These are phyloP conservation scores for Caenorhabditis inopinata DNA, from an alignment of 1,140 invertebrate genomes.

Conservation along the genomic window DNA sequence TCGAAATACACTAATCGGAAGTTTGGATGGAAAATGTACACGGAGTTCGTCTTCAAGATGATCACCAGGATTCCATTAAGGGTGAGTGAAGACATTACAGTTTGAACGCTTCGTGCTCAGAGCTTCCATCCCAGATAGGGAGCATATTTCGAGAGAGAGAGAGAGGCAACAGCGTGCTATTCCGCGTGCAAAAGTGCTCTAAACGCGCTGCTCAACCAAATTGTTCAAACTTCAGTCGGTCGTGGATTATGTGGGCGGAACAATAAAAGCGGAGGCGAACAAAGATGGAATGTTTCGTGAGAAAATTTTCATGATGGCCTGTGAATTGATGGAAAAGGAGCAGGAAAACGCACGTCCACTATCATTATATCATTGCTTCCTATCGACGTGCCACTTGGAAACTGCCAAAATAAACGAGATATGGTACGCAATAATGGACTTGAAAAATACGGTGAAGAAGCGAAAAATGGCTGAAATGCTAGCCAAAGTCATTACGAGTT, in stretches of 20 bases:
- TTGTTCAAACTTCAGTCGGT: neutral
- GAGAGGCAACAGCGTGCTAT: no score
- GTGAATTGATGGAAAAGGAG: neutral
- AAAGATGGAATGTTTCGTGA: neutral
- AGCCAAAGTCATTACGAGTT: neutral
- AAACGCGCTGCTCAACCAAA: no score
- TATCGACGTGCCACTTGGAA: neutral
- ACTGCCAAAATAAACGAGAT: neutral
- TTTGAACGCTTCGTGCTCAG: no score
- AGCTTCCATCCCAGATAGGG: no score
- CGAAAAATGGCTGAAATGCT: slow-evolving; percentile 7
- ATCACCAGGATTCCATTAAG: neutral
- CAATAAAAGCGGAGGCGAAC: neutral
- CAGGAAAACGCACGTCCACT: neutral
- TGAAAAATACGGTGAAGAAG: neutral
- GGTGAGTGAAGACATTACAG: no score
- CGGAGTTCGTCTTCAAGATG: neutral
- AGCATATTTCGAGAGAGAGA: no score
- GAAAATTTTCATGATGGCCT: neutral
- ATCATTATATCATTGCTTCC: neutral
- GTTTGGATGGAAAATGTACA: neutral
- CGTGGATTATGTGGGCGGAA: neutral
- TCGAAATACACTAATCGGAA: neutral
- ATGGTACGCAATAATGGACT: neutral
- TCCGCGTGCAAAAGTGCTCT: no score